phyloP scores from a whole-genome alignment of 2,888 invertebrate genomes.

The Lissonota sp. region DNA sequence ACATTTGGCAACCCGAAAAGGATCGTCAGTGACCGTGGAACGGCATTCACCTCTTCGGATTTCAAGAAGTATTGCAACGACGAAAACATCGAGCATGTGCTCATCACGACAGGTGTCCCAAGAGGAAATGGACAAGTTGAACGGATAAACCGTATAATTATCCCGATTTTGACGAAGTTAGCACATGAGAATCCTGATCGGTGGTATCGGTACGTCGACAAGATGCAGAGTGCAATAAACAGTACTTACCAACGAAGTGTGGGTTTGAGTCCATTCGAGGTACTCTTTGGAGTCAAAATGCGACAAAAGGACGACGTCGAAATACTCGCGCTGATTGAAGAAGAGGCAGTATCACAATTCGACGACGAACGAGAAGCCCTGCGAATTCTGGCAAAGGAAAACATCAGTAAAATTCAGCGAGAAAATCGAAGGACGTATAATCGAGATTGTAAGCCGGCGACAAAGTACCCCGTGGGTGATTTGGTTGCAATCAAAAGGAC shows the following conservation, averaged over 20 bases:
- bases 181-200: slow-evolving; percentile 14
- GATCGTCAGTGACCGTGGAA: slow-evolving; percentile 66
- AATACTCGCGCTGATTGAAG: neutral
- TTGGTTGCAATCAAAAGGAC: too few relatives aligned
- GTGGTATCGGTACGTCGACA: slow-evolving; percentile 32
- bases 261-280: slow-evolving; percentile 14
- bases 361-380: neutral
- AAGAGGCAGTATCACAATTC: neutral
- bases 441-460: neutral
- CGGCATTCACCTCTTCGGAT: too few relatives aligned
- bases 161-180: slow-evolving; percentile 61
- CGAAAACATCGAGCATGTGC: slow-evolving; percentile 53
- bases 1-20: too few relatives aligned
- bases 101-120: slow-evolving; percentile 72
- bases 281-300: slow-evolving; percentile 32
- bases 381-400: neutral
- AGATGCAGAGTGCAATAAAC: slow-evolving; percentile 16
- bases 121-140: slow-evolving; percentile 15
- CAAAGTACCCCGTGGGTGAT: neutral
- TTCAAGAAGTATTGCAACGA: slow-evolving; percentile 48
- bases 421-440: slow-evolving; percentile 22
- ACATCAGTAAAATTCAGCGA: slow-evolving; percentile 25
- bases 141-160: slow-evolving; percentile 36
- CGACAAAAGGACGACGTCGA: slow-evolving; percentile 60
- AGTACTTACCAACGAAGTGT: slow-evolving; percentile 13